A percentile compares a stretch with the other conserved stretches of the same genome.
Conservation (phyloP, 2,888 invertebrate species). For the Diplazon laetatorius region DNA sequence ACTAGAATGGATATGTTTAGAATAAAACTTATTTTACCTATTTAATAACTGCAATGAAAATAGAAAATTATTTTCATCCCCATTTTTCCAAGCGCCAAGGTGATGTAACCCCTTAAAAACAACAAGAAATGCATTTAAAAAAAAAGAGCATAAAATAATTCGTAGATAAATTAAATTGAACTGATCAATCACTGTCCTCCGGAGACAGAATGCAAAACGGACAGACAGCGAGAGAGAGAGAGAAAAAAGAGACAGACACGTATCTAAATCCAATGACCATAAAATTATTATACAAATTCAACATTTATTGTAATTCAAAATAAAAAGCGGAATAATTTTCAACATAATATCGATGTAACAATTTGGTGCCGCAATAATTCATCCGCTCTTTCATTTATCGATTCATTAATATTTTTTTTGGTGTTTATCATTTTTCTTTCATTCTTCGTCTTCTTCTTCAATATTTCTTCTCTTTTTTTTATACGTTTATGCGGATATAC, state of each 20-base stretch:
- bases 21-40: too few relatives aligned
- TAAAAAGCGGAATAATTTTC: conserved; percentile 18
- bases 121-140: conserved; percentile 14
- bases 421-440: neutral
- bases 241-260: neutral
- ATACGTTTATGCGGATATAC: conserved; percentile 49
- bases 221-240: too few relatives aligned
- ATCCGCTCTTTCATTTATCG: neutral
- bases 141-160: conserved; percentile 29
- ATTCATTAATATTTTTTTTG: conserved; percentile 2
- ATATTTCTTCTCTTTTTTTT: conserved; percentile 22
- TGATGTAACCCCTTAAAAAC: conserved; percentile 21
- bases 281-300: conserved; percentile 40
- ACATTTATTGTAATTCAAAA: conserved; percentile 3
- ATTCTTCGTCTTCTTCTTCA: neutral
- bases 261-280: conserved; percentile 34
- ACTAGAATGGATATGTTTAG: too few relatives aligned
- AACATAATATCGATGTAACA: conserved; percentile 26
- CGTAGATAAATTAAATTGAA: conserved; percentile 53
- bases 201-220: neutral
- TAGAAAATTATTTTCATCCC: too few relatives aligned
- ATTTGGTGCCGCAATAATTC: conserved; percentile 34
- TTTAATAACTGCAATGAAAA: too few relatives aligned
- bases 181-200: conserved; percentile 1
- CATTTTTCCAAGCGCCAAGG: too few relatives aligned